Evolutionary conservation across 2,888 invertebrate genomes (phyloP).

Genomic region (Allolobophora icterica): DNA sequence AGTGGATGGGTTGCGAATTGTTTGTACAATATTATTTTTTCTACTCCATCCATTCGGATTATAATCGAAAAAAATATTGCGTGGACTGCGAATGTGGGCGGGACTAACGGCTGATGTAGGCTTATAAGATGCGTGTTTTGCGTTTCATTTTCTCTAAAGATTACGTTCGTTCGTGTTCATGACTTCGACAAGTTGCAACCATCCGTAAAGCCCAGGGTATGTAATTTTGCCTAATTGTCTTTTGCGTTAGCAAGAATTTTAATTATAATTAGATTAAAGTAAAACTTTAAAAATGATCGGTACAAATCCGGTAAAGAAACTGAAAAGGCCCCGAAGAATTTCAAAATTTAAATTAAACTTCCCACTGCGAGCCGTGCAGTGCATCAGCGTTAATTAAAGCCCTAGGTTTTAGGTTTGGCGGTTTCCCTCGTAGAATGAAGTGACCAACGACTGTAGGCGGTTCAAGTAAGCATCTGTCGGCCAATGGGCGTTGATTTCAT

Average conservation of each 20-base stretch:
- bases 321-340: neutral
- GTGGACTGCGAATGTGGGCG: neutral
- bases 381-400: neutral
- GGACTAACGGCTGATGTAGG: neutral
- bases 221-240: neutral
- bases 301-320: neutral
- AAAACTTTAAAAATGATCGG: neutral
- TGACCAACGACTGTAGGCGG: no score
- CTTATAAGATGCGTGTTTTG: neutral
- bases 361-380: neutral
- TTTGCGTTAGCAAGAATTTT: neutral
- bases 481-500: no score
- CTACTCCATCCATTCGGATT: conserved; percentile 17
- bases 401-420: no score
- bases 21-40: neutral
- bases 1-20: neutral
- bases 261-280: neutral
- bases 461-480: no score
- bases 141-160: neutral
- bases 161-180: neutral
- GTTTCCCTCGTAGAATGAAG: no score
- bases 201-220: neutral
- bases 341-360: neutral
- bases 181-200: neutral
- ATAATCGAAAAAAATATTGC: neutral